Conservation (phyloP, 2,888 invertebrate genomes). For the Chironomus tentans region DNA sequence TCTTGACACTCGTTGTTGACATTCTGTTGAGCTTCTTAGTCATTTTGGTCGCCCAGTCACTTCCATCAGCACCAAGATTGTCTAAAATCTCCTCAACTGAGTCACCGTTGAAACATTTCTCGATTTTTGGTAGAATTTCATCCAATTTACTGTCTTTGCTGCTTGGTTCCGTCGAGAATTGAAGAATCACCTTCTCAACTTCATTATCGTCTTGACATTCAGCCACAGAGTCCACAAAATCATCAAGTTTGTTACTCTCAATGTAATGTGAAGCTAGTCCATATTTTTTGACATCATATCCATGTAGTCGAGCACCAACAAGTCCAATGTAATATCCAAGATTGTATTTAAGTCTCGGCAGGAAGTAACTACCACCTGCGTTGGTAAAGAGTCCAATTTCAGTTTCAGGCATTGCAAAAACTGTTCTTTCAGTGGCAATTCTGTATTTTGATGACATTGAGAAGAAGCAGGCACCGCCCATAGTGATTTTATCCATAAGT, state of each 20-base stretch:
- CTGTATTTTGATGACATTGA: slow-evolving; percentile 54
- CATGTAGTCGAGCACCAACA: slow-evolving; percentile 47
- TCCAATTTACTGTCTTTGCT: slow-evolving; percentile 43
- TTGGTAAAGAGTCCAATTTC: slow-evolving; percentile 57
- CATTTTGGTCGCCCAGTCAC: slow-evolving; percentile 71
- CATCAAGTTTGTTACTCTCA: slow-evolving; percentile 35
- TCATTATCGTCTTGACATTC: slow-evolving; percentile 37
- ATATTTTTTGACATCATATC: slow-evolving; percentile 64
- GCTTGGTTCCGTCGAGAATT: background rate
- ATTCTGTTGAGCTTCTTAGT: slow-evolving; percentile 59
- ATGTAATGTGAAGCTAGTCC: slow-evolving; percentile 87
- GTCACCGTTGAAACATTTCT: slow-evolving; percentile 63
- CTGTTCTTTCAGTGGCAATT: slow-evolving; percentile 53
- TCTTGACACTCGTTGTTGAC: slow-evolving; percentile 89
- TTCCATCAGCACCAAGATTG: slow-evolving; percentile 63
- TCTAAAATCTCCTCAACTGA: slow-evolving; percentile 71
- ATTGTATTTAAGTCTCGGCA: slow-evolving; percentile 48
- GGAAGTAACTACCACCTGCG: slow-evolving; percentile 54
- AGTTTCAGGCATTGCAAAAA: slow-evolving; percentile 61
- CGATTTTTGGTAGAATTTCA: slow-evolving; percentile 62
- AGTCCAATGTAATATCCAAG: slow-evolving; percentile 52
- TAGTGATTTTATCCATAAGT: slow-evolving; percentile 55
- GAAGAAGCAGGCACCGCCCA: slow-evolving; percentile 59
- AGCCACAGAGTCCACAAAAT: slow-evolving; percentile 36
- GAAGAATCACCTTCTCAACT: slow-evolving; percentile 29